These are phyloP conservation scores for Drosophila aldrichi DNA, from an alignment of 2,888 invertebrate species.

Conservation along the genomic window DNA sequence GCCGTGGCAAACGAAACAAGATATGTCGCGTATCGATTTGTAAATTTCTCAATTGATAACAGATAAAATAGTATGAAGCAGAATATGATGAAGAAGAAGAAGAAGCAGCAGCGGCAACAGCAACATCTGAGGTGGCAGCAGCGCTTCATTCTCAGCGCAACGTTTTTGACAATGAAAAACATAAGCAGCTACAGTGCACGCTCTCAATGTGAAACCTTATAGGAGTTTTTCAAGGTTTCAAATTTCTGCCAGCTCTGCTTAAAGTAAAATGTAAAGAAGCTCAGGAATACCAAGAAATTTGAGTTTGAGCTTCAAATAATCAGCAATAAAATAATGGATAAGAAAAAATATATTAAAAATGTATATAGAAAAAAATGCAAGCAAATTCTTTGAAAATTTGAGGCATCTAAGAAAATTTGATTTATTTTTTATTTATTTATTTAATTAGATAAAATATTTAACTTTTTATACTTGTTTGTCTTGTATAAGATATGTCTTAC, in stretches of 20 bases:
- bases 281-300: background rate
- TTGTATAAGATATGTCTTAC: too few relatives aligned
- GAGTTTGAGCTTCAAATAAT: too few relatives aligned
- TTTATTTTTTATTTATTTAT: too few relatives aligned
- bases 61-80: slow-evolving; percentile 40
- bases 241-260: background rate
- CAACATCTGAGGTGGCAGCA: background rate
- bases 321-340: too few relatives aligned
- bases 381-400: too few relatives aligned
- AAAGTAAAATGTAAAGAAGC: background rate
- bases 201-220: background rate
- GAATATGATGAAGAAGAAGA: slow-evolving; percentile 5
- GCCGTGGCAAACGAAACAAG: slow-evolving; percentile 52
- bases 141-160: slow-evolving; percentile 59
- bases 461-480: too few relatives aligned
- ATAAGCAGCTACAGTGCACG: slow-evolving; percentile 45
- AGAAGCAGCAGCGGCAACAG: too few relatives aligned
- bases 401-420: too few relatives aligned
- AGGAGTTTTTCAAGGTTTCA: background rate
- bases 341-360: background rate
- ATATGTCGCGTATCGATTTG: slow-evolving; percentile 78
- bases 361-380: too few relatives aligned
- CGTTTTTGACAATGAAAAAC: slow-evolving; percentile 73
- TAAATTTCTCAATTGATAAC: slow-evolving; percentile 78
- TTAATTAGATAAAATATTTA: too few relatives aligned